Percentiles rank a stretch among this genome's conserved stretches.
phyloP scores from a whole-genome alignment of 2,113 vertebrate species.

The Sorex araneus region DNA sequence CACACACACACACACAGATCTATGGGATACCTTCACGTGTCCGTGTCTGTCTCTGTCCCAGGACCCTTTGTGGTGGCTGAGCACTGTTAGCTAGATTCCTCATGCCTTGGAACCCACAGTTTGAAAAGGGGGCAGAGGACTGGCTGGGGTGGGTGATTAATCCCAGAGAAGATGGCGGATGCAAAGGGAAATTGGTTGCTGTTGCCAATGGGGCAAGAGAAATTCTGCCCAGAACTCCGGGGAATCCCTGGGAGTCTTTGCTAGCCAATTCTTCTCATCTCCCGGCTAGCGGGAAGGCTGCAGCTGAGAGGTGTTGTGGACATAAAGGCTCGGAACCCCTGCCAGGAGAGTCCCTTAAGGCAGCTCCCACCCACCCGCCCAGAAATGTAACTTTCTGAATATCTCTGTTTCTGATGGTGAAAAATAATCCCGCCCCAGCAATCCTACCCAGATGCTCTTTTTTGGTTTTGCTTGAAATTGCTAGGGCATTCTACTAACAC shows the following conservation, averaged over 20 bases:
- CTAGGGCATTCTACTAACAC: background rate
- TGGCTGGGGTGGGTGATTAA: background rate
- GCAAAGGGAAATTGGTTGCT: background rate
- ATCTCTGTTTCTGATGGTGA: background rate
- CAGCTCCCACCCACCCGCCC: background rate
- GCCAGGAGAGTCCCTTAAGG: background rate
- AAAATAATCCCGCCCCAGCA: background rate
- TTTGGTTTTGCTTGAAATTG: conserved; percentile 44
- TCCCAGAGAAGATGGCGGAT: background rate
- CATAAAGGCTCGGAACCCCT: background rate
- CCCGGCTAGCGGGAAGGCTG: background rate
- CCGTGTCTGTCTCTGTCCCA: background rate
- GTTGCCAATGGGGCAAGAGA: background rate
- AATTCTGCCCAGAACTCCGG: background rate
- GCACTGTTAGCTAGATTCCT: background rate
- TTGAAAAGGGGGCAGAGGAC: background rate
- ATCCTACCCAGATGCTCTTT: background rate
- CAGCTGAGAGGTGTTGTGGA: background rate
- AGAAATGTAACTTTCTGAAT: background rate
- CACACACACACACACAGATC: background rate
- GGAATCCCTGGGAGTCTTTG: background rate
- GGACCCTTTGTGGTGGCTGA: background rate
- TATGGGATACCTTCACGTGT: background rate
- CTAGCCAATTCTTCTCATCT: background rate
- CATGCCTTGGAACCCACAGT: background rate